Evolutionary conservation across 2,797 vertebrate species (phyloP).

Genomic region (Anguilla obscura): DNA sequence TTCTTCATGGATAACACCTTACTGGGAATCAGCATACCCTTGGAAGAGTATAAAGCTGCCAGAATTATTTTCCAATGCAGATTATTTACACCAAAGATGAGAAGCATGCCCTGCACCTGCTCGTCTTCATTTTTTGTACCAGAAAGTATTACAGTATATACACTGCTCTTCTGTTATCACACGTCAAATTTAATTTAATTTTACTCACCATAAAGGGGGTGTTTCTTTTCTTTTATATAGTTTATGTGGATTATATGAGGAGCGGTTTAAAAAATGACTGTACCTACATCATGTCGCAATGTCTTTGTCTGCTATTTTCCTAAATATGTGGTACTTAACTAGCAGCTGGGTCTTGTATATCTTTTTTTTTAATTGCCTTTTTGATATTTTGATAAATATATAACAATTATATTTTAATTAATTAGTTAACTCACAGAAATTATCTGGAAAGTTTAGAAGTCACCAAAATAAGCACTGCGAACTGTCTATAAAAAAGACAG

Average conservation of each 20-base stretch:
- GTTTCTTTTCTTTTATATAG: not conserved
- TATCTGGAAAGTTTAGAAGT: too few species aligned
- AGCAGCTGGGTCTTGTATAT: too few species aligned
- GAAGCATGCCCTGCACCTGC: not conserved
- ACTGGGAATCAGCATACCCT: conserved; percentile 75
- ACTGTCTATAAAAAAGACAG: too few species aligned
- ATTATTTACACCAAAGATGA: conserved; percentile 28
- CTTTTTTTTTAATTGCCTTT: too few species aligned
- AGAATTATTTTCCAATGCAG: conserved; percentile 59
- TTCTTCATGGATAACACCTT: conserved; percentile 77
- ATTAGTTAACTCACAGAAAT: too few species aligned
- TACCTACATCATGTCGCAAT: too few species aligned
- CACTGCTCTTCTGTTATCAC: not conserved
- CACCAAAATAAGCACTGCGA: too few species aligned
- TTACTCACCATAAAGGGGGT: not conserved
- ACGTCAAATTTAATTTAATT: not conserved
- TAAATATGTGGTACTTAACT: too few species aligned
- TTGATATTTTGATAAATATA: too few species aligned
- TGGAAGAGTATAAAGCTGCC: conserved; percentile 73
- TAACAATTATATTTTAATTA: too few species aligned
- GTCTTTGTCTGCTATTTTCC: too few species aligned
- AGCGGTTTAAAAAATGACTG: not conserved
- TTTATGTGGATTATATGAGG: not conserved
- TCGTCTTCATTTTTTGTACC: not conserved
- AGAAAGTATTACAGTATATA: not conserved